phyloP scores from a whole-genome alignment of 2,797 vertebrate species.

The Choloepus didactylus region DNA sequence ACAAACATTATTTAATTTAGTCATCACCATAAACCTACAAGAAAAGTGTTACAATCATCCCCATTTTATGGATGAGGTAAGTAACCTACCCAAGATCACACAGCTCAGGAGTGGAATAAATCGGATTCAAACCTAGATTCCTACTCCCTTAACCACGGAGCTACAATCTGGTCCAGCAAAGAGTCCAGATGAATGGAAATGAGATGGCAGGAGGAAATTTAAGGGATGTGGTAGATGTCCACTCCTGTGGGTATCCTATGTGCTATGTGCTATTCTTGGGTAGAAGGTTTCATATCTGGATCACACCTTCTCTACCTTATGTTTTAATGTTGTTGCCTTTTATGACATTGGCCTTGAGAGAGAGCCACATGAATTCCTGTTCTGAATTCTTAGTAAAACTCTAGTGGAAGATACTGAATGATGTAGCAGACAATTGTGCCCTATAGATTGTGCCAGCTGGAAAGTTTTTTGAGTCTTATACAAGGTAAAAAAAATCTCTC shows the following conservation, averaged over 20 bases:
- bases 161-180: background rate
- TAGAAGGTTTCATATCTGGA: background rate
- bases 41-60: background rate
- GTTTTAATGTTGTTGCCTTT: background rate
- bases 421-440: background rate
- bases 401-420: background rate
- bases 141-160: background rate
- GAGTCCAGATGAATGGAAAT: background rate
- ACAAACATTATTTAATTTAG: background rate
- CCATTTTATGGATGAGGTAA: background rate
- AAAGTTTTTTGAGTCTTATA: background rate
- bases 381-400: background rate
- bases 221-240: background rate
- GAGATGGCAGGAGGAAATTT: background rate
- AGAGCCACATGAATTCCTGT: background rate
- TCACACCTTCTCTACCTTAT: background rate
- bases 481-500: background rate
- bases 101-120: background rate
- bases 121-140: background rate
- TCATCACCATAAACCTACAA: background rate
- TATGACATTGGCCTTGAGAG: background rate
- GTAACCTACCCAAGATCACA: background rate
- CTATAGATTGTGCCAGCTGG: background rate
- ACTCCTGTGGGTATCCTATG: background rate
- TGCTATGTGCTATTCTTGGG: background rate